These are phyloP conservation scores for Stichodactyla helianthus DNA, from an alignment of 64 coral and sea anemone genomes.

Conservation along the genomic window DNA sequence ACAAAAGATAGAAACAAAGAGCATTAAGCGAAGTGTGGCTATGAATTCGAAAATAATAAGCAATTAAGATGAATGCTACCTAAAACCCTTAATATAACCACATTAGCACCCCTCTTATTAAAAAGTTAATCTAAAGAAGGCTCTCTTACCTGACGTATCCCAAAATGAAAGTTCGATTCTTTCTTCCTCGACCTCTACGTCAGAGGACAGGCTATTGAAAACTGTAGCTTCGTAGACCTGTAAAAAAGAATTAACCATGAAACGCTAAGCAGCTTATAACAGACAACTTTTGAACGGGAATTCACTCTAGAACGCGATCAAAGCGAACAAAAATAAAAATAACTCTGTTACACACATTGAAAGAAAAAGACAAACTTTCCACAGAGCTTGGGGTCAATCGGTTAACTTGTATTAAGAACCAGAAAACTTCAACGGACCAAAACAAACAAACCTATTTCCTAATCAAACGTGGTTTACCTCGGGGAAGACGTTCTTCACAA, in stretches of 20 bases:
- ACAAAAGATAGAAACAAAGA: neutral
- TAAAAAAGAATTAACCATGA: neutral
- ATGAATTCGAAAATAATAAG: neutral
- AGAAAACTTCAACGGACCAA: neutral
- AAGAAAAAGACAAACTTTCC: neutral
- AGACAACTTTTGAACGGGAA: neutral
- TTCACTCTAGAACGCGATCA: neutral
- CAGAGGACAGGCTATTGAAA: constrained; percentile 27
- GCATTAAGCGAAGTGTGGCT: neutral
- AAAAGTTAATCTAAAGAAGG: neutral
- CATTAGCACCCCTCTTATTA: neutral
- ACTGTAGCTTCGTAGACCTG: constrained; percentile 28
- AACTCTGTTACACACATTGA: neutral
- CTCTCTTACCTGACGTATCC: constrained; percentile 28
- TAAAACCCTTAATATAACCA: neutral
- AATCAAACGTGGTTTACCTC: constrained; percentile 14
- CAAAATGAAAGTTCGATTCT: constrained; percentile 20
- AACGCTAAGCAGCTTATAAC: neutral
- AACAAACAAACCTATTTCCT: neutral
- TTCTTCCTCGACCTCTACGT: constrained; percentile 21
- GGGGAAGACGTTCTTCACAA: constrained; percentile 10
- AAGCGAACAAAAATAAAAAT: neutral
- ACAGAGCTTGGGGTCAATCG: neutral
- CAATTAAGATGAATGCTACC: neutral
- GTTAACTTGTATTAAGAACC: neutral